Evolutionary conservation across 2,113 vertebrate genomes (phyloP).

Genomic region (Atractosteus spatula): DNA sequence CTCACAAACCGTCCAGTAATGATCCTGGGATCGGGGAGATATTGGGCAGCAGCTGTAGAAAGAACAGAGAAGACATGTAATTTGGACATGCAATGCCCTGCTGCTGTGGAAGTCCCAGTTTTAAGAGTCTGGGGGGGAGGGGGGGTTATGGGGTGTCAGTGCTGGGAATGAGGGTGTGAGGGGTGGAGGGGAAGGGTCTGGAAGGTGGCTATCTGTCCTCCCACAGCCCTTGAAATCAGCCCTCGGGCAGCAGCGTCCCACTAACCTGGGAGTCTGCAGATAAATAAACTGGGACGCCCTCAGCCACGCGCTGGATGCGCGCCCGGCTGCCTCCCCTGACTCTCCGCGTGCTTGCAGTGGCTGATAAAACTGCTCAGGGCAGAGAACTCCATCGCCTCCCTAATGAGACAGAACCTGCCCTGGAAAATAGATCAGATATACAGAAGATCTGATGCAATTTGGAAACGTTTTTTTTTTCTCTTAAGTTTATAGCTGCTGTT

Average conservation of each 20-base stretch:
- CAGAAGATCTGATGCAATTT: slow-evolving; percentile 54
- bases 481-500: slow-evolving; percentile 49
- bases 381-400: slow-evolving; percentile 48
- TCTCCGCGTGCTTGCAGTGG: slow-evolving; percentile 35
- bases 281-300: slow-evolving; percentile 37
- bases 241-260: slow-evolving; percentile 19
- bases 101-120: background rate
- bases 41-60: too few relatives aligned
- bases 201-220: slow-evolving; percentile 32
- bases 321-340: slow-evolving; percentile 38
- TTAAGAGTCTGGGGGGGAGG: background rate
- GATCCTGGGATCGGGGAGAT: too few relatives aligned
- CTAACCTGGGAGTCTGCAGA: slow-evolving; percentile 32
- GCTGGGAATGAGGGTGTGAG: background rate
- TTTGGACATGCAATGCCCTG: background rate
- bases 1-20: too few relatives aligned
- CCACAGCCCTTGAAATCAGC: slow-evolving; percentile 43
- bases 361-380: slow-evolving; percentile 42
- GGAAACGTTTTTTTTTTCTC: slow-evolving; percentile 28
- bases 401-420: slow-evolving; percentile 60
- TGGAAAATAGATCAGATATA: slow-evolving; percentile 57
- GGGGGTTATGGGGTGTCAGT: background rate
- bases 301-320: slow-evolving; percentile 45
- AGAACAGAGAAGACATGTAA: too few relatives aligned
- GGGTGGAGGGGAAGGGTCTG: background rate